These are phyloP conservation scores for Cranoglanis bouderius DNA, from an alignment of 2,113 vertebrate genomes.

Conservation along the genomic window DNA sequence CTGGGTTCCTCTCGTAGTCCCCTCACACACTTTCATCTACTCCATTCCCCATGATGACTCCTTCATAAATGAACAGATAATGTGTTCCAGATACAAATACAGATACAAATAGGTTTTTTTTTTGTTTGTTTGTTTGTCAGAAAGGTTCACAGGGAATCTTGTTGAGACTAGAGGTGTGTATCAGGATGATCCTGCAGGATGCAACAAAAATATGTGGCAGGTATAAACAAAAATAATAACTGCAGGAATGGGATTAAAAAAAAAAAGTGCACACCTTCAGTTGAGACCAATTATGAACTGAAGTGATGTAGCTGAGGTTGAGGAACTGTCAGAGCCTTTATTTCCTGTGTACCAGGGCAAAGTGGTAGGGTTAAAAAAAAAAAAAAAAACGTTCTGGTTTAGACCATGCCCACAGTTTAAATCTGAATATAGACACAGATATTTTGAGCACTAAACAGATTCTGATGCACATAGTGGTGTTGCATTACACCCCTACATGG, in stretches of 20 bases:
- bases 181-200: background rate
- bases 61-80: background rate
- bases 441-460: background rate
- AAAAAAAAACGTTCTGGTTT: background rate
- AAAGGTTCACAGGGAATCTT: background rate
- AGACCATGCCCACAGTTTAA: background rate
- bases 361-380: background rate
- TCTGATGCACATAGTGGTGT: background rate
- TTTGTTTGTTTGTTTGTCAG: too few relatives aligned
- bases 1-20: background rate
- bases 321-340: background rate
- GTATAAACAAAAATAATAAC: background rate
- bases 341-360: background rate
- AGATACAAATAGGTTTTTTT: background rate
- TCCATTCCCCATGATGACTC: slow-evolving; percentile 32
- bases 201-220: background rate
- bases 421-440: background rate
- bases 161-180: background rate
- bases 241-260: background rate
- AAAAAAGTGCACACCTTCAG: background rate
- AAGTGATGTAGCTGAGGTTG: background rate
- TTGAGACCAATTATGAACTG: background rate
- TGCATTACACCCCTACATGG: background rate
- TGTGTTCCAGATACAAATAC: background rate
- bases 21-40: slow-evolving; percentile 23